phyloP scores from a whole-genome alignment of 2,113 vertebrate genomes.

The Gopherus evgoodei region DNA sequence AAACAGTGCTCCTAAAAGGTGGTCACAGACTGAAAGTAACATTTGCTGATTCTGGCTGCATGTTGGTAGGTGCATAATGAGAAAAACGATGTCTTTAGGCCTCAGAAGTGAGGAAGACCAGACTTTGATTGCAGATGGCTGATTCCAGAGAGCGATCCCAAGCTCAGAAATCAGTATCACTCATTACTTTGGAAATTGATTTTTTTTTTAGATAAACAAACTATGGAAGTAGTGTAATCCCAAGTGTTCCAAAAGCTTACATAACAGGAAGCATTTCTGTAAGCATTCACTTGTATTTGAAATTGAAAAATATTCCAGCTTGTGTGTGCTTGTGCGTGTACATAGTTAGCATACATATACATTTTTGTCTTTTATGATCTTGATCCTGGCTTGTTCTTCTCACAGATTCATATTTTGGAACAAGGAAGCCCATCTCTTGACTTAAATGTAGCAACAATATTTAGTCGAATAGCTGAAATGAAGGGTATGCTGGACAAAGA shows the following conservation, averaged over 20 bases:
- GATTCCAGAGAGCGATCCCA: neutral
- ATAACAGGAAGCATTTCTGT: neutral
- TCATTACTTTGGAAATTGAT: neutral
- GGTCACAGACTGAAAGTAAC: neutral
- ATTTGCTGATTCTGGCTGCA: neutral
- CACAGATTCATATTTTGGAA: slow-evolving; percentile 13
- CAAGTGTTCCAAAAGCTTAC: neutral
- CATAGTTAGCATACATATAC: neutral
- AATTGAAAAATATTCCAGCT: neutral
- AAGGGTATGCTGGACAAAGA: slow-evolving; percentile 25
- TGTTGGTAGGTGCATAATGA: neutral
- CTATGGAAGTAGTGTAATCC: neutral
- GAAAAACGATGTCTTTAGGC: neutral
- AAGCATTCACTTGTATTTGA: neutral
- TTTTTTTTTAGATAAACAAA: neutral
- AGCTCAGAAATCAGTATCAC: neutral
- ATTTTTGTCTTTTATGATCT: neutral
- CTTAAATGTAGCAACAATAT: slow-evolving; percentile 1
- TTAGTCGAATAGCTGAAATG: slow-evolving; percentile 15
- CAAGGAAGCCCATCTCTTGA: slow-evolving; percentile 13
- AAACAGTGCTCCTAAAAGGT: neutral
- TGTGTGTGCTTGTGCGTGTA: neutral
- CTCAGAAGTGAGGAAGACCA: neutral
- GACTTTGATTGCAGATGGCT: neutral
- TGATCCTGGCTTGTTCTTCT: neutral